Evolutionary conservation across 2,113 vertebrate genomes (phyloP), one percentile per base, ranked within the genome.

Genomic region (Panthera leo): DNA sequence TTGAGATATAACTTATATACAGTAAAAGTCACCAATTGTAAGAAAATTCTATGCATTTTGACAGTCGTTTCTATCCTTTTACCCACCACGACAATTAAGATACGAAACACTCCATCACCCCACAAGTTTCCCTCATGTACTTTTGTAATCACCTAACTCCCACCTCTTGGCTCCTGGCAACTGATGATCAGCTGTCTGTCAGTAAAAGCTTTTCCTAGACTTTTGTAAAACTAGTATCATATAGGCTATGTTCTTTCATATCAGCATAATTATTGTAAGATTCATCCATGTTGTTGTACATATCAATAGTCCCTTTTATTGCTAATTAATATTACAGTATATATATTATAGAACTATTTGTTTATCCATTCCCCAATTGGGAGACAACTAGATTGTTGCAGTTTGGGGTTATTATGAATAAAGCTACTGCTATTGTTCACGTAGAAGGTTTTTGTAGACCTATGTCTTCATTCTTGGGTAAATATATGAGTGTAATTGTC

Each of bases 401-500:
- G n/a, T 76, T 90, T 94, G 36, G 9, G 12, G 11, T 92, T 92
- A 42, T 84, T 88, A 88, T n/a, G 34, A 92, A 39, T 88, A 92
- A 84, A 95, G 12, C 42, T 75, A 36, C 45, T 42, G 39, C 29
- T n/a, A 9, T 94, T 36, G 61, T 95, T 95, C 76, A 63, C 9
- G 34, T 31, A 31, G 15, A 87, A 18, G n/a, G 76, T 27, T 84
- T 76, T 83, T 91, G n/a, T 84, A 78, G 68, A 84, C 39, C 36
- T 94, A 29, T 25, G 31, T 83, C 5, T 90, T 93, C 75, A 61
- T 90, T 86, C 15, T 73, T 55, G 5, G 67, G 5, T 55, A 89
- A 48, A 45, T 42, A 51, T 53, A 63, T 12, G 19, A 75, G 34
- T 65, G 13, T 48, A 90, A 70, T 83, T 86, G 31, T 45, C 58